Base-by-base conservation (phyloP, 2,888 invertebrate species). In the Clunio marinus region DNA sequence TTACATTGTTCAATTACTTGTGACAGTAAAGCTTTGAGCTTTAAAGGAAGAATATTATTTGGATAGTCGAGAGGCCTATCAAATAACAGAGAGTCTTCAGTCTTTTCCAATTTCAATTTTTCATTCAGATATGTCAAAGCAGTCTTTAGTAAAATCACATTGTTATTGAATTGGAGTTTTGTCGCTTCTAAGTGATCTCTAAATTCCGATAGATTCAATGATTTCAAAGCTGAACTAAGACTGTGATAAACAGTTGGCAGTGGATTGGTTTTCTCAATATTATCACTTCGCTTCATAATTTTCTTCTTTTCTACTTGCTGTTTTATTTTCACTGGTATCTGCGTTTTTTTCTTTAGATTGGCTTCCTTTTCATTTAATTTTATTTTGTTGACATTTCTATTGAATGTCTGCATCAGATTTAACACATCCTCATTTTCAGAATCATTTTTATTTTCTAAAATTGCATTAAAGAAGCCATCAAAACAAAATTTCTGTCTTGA, bases 111-210 rank as follows among this genome's bases (percentile, higher is more conserved):
- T 32, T 22, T 5, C 2, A 60, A 7, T 22, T 60, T 60, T 10
- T 60, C 60, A n/a, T 60, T 60, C 2, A 60, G 35, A 35, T 27
- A 60, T 2, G 32, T n/a, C 13, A 57, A 4, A 2, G 57, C 57
- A 57, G 57, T 57, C 57, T 57, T 57, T n/a, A 57, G 27, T n/a
- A 57, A n/a, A 7, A 57, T 57, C 57, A 57, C 57, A 27, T 22
- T n/a, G 13, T 57, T 57, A 25, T 57, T 57, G 20, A 27, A 57
- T 10, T 57, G 57, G 25, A 57, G 2, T 22, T n/a, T 57, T 4
- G 57, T 27, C 4, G 25, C 25, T n/a, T 57, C 57, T 4, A 57
- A 15, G 5, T n/a, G 57, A 2, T 15, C 10, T 25, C 5, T 13
- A 7, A 57, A 4, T 13, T 57, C 57, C 1, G 25, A 2, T 24